Conservation (phyloP, 2,888 invertebrate genomes). For the Eulithis prunata region DNA sequence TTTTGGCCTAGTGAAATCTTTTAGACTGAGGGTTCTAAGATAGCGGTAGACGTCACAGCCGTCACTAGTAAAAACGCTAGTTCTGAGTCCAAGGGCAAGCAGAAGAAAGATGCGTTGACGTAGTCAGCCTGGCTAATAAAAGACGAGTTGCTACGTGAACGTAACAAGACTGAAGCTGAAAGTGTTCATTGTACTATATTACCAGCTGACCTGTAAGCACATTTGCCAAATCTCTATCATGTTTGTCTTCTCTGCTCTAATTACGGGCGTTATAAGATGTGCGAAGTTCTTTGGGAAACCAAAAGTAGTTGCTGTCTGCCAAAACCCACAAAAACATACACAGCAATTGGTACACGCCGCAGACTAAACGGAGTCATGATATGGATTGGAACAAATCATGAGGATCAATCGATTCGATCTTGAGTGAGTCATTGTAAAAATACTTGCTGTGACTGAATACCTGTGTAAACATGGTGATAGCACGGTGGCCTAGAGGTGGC, state of each 20-base stretch:
- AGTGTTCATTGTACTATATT: too few species aligned
- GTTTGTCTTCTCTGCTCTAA: too few species aligned
- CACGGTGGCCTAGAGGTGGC: background rate
- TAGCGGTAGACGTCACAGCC: background rate
- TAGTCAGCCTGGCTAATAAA: too few species aligned
- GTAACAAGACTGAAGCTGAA: too few species aligned
- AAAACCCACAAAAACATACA: slow-evolving; percentile 14
- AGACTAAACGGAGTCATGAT: slow-evolving; percentile 6
- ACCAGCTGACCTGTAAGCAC: too few species aligned
- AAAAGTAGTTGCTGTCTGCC: slow-evolving; percentile 5
- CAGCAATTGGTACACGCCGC: slow-evolving; percentile 1
- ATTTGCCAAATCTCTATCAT: too few species aligned
- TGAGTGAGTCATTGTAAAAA: background rate
- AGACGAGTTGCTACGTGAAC: too few species aligned
- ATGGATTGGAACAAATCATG: slow-evolving; percentile 5
- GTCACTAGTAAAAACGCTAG: background rate
- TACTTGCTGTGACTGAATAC: background rate
- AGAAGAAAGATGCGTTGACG: too few species aligned
- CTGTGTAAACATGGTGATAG: background rate
- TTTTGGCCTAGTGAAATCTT: slow-evolving; percentile 30
- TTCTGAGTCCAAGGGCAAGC: too few species aligned
- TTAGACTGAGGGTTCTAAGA: slow-evolving; percentile 10
- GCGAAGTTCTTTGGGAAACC: background rate
- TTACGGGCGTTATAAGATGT: background rate
- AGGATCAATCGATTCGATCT: slow-evolving; percentile 6